Conservation (phyloP, 1,140 invertebrate species). For the Delia radicum region DNA sequence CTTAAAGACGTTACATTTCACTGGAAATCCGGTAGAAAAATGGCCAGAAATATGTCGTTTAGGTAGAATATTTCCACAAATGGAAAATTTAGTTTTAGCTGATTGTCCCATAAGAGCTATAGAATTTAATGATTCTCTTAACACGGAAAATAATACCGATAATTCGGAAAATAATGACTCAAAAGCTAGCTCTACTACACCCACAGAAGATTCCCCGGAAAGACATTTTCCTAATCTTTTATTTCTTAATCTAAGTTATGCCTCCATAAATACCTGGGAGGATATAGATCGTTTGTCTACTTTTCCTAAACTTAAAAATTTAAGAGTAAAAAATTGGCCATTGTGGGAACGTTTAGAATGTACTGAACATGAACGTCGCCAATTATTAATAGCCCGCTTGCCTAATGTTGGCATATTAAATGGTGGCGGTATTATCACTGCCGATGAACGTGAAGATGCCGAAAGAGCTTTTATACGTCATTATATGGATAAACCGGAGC, state of each 20-base stretch:
- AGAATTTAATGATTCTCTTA: slow-evolving; percentile 26
- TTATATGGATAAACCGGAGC: slow-evolving; percentile 84
- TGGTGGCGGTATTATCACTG: slow-evolving; percentile 80
- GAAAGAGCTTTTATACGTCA: slow-evolving; percentile 90
- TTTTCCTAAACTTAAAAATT: slow-evolving; percentile 79
- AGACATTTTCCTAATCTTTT: slow-evolving; percentile 63
- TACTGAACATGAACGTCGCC: slow-evolving; percentile 82
- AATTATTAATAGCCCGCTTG: slow-evolving; percentile 82
- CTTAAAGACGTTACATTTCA: slow-evolving; percentile 78
- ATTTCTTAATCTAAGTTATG: slow-evolving; percentile 83
- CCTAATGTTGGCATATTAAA: slow-evolving; percentile 84
- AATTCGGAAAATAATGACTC: background rate
- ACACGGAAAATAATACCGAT: background rate
- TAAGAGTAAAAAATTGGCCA: slow-evolving; percentile 74
- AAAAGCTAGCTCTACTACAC: background rate
- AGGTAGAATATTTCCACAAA: slow-evolving; percentile 78
- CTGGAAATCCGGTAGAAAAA: slow-evolving; percentile 76
- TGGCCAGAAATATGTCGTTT: slow-evolving; percentile 84
- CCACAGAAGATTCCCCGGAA: slow-evolving; percentile 51
- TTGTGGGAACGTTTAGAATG: slow-evolving; percentile 74
- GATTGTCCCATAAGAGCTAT: slow-evolving; percentile 69
- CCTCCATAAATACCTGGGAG: slow-evolving; percentile 78
- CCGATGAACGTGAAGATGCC: slow-evolving; percentile 85
- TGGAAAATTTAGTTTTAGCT: slow-evolving; percentile 81
- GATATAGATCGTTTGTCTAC: slow-evolving; percentile 81